Percentiles rank a stretch among this genome's conserved stretches.
phyloP scores from a whole-genome alignment of 2,113 vertebrate genomes.

The Phyllostomus discolor region DNA sequence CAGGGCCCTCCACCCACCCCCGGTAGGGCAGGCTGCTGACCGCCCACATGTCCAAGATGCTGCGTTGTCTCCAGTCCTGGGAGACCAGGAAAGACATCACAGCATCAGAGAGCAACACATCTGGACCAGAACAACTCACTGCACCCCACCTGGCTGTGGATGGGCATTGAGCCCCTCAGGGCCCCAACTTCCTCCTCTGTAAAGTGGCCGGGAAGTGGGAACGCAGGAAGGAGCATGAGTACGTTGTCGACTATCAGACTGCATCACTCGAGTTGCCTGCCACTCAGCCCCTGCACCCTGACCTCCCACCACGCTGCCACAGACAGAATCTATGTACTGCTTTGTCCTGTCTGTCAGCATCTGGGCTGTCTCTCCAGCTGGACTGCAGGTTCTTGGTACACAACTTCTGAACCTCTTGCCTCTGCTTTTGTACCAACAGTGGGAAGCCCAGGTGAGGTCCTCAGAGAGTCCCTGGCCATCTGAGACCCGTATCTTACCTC shows the following conservation, averaged over 20 bases:
- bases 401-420: neutral
- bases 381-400: neutral
- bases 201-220: neutral
- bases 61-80: neutral
- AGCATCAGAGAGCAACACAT: neutral
- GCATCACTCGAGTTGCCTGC: neutral
- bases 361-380: neutral
- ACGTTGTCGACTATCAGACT: neutral
- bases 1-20: neutral
- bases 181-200: neutral
- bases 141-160: neutral
- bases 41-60: neutral
- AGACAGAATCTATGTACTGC: neutral
- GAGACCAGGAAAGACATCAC: neutral
- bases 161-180: neutral
- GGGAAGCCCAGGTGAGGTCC: neutral
- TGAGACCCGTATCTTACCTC: slow-evolving; percentile 82
- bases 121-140: neutral
- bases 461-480: neutral
- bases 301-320: neutral
- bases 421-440: neutral
- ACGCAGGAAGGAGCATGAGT: neutral
- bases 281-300: neutral
- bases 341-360: neutral
- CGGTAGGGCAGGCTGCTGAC: neutral